These are phyloP conservation scores for Pygoscelis antarcticus DNA, from an alignment of 2,113 vertebrate genomes.

Conservation along the genomic window DNA sequence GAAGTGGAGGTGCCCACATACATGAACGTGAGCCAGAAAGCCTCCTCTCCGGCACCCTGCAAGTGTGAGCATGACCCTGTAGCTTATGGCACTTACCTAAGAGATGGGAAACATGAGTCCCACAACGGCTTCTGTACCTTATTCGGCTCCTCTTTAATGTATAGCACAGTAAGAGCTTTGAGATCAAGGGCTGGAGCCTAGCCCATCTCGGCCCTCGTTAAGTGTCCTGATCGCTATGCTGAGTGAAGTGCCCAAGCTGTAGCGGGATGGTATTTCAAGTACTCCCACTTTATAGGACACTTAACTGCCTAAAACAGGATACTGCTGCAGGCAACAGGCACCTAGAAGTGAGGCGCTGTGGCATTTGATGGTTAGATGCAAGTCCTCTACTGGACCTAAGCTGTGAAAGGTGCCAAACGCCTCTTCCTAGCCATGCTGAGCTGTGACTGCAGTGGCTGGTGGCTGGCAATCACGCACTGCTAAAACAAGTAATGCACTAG, in stretches of 20 bases:
- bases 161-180: not conserved
- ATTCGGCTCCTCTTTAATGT: not conserved
- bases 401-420: not conserved
- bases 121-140: not conserved
- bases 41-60: rapidly evolving
- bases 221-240: constrained; percentile 7
- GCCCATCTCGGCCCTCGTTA: not conserved
- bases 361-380: not conserved
- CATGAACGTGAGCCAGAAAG: not conserved
- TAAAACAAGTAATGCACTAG: not conserved
- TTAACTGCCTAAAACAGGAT: constrained; percentile 22
- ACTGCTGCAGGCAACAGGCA: not conserved
- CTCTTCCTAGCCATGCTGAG: not conserved
- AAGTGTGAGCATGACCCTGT: not conserved
- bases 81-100: not conserved
- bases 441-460: not conserved
- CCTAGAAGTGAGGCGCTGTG: not conserved
- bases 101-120: not conserved
- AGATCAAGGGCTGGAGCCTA: constrained; percentile 49
- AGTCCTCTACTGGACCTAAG: not conserved
- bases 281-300: constrained; percentile 22
- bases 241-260: constrained; percentile 31
- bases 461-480: not conserved
- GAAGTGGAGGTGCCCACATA: not conserved
- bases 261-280: constrained; percentile 40